Base-by-base conservation (phyloP, 1,140 invertebrate species). In the Cyclina sinensis region DNA sequence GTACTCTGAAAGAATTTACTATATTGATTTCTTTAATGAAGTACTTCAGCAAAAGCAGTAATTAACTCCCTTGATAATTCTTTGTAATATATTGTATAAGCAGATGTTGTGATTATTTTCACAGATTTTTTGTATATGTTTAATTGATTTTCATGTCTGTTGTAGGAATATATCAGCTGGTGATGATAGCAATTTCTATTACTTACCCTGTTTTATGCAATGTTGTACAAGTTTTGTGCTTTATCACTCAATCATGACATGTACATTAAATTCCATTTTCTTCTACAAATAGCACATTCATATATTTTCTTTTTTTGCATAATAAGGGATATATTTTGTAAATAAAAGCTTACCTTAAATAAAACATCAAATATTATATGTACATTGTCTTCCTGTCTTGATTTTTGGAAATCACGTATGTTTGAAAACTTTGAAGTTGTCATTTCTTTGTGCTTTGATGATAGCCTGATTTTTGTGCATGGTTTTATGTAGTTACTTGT, bases 241-340 rank as follows among this genome's bases (percentile, higher is more conserved):
- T 70, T 37, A 21, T 37, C 9, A 37, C 27, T 37, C n/a, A 3
- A 65, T 35, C 7, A 4, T 70, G 27, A 70, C 14, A 30, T 62
- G 51, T 54, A 54, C n/a, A 62, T 24, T 39, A 70, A 37, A 70
- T 70, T 70, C 14, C 65, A 35, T 46, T 43, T 68, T 70, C 32
- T n/a, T 84, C 62, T 73, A 68, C 43, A 70, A 70, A 83, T 27
- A 43, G 51, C 73, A 76, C 48, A 54, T 54, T 24, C 54, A 27
- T 54, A 12, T 43, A 78, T 51, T 78, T 57, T 78, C 18, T 78
- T 78, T 78, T 78, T 27, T 57, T 78, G 74, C 74, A 78, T 78
- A 78, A 78, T 78, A 78, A 12, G 32, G 62, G 24, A 70, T 70
- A 78, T 78, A 78, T 78, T n/a, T 78, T 78, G 74, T 78, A 78